A percentile compares a stretch with the other conserved stretches of the same genome.
Evolutionary conservation across 2,113 vertebrate species (phyloP).

Genomic region (Zosterops lateralis): DNA sequence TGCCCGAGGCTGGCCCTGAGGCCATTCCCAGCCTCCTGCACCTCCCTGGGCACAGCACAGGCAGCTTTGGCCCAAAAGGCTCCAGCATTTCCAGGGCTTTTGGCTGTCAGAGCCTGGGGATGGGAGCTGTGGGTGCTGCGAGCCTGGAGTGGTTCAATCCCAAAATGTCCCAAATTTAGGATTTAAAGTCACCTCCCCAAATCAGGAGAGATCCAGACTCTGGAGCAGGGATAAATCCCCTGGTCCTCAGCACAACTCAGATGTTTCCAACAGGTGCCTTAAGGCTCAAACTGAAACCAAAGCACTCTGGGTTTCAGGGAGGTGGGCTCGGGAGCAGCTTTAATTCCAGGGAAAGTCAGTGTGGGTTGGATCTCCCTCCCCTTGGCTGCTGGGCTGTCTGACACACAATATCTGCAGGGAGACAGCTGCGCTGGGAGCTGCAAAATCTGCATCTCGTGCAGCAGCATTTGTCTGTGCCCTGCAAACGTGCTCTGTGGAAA

Average conservation of each 20-base stretch:
- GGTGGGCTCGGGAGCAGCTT: background rate
- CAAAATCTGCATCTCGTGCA: rapidly evolving
- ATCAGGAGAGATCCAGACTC: rapidly evolving
- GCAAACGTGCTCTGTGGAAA: background rate
- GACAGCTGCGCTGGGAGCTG: conserved; percentile 17
- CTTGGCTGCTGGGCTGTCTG: background rate
- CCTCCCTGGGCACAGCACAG: background rate
- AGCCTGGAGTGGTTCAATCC: background rate
- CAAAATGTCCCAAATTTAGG: background rate
- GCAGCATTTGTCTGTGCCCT: background rate
- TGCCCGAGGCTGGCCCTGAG: background rate
- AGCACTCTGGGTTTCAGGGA: background rate
- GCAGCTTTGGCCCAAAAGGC: background rate
- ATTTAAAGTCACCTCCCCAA: background rate
- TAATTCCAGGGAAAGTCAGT: background rate
- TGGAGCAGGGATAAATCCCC: background rate
- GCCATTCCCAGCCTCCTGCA: background rate
- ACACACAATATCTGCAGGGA: background rate
- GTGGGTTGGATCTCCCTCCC: background rate
- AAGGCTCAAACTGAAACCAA: background rate
- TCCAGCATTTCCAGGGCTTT: background rate
- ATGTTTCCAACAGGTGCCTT: conserved; percentile 15
- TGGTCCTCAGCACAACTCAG: background rate
- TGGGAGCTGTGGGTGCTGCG: background rate
- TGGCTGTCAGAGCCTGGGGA: background rate